phyloP scores from a whole-genome alignment of 2,113 vertebrate species.

The Amazona guildingii region DNA sequence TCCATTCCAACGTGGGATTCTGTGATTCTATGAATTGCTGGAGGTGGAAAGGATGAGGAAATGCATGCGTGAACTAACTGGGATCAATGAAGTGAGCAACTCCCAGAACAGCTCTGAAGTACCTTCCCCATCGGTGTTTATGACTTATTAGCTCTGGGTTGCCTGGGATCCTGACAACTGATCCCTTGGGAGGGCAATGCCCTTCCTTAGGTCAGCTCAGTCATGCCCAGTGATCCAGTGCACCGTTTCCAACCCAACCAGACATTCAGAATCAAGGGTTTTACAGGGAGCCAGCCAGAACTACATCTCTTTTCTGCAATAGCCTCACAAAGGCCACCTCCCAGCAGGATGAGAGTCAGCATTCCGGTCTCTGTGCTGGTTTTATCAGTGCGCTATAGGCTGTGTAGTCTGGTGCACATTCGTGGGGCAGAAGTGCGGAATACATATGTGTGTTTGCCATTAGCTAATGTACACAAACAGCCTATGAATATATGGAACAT shows the following conservation, averaged over 20 bases:
- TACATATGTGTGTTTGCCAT: neutral
- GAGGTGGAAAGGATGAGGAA: neutral
- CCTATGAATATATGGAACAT: neutral
- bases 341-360: neutral
- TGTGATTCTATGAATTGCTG: neutral
- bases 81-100: neutral
- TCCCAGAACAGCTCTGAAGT: neutral
- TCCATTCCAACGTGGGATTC: neutral
- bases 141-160: neutral
- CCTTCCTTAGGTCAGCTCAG: neutral
- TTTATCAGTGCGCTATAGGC: neutral
- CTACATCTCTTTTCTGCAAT: neutral
- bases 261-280: neutral
- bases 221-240: neutral
- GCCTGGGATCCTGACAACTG: neutral
- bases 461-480: neutral
- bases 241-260: neutral
- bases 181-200: neutral
- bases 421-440: neutral
- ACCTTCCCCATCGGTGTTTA: neutral
- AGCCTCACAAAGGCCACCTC: fast-evolving
- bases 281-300: neutral
- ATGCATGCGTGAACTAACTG: neutral
- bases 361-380: neutral
- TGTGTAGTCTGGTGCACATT: fast-evolving